A percentile compares a stretch with the other conserved stretches of the same genome.
These are phyloP conservation scores for Meles meles DNA, from an alignment of 2,113 vertebrate genomes.

Conservation along the genomic window DNA sequence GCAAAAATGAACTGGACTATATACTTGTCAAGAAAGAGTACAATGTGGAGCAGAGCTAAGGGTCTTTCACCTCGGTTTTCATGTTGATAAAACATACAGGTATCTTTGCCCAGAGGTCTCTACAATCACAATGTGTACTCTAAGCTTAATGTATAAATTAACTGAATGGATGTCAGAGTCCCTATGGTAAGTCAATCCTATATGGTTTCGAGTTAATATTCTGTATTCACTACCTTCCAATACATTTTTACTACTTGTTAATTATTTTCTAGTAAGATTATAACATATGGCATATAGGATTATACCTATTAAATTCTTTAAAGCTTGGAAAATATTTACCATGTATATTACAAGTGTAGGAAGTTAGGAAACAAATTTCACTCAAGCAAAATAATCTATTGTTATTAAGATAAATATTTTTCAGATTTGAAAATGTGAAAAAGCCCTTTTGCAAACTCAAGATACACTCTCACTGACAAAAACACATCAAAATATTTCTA, in stretches of 20 bases:
- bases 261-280: slow-evolving; percentile 32
- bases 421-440: slow-evolving; percentile 22
- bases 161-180: not conserved
- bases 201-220: slow-evolving; percentile 18
- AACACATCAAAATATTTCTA: slow-evolving; percentile 20
- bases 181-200: not conserved
- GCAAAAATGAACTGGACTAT: slow-evolving; percentile 13
- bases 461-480: slow-evolving; percentile 30
- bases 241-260: slow-evolving; percentile 10
- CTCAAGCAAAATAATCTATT: slow-evolving; percentile 24
- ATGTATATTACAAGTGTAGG: not conserved
- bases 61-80: not conserved
- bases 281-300: not conserved
- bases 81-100: not conserved
- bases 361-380: slow-evolving; percentile 26
- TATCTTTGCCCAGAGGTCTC: not conserved
- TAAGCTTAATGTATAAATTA: not conserved
- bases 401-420: slow-evolving; percentile 25
- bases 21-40: not conserved
- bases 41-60: not conserved
- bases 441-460: slow-evolving; percentile 31
- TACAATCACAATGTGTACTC: not conserved
- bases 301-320: not conserved
- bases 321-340: slow-evolving; percentile 25
- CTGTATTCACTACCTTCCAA: slow-evolving; percentile 22